phyloP scores from a whole-genome alignment of 2,888 invertebrate species.

The Nymphalis c-album region DNA sequence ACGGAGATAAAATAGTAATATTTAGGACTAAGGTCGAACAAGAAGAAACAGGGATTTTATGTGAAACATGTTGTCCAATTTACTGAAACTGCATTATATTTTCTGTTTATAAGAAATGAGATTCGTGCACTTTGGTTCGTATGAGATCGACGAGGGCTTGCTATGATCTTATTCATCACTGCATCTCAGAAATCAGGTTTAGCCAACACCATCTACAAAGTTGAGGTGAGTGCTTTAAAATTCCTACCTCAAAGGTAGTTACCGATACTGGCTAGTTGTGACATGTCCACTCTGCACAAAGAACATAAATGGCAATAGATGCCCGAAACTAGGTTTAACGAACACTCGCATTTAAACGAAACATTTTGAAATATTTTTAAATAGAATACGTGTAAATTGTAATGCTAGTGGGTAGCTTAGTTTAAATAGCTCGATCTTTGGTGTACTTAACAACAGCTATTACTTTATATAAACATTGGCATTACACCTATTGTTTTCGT shows the following conservation, averaged over 20 bases:
- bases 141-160: conserved; percentile 1
- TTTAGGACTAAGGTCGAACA: conserved; percentile 58
- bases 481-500: neutral
- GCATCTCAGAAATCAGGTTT: neutral
- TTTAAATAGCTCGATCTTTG: conserved; percentile 11
- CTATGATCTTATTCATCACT: neutral
- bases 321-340: conserved; percentile 25
- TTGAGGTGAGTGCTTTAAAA: neutral
- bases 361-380: conserved; percentile 30
- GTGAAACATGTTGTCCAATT: conserved; percentile 49
- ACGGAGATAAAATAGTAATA: conserved; percentile 45
- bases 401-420: conserved; percentile 30
- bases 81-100: conserved; percentile 20
- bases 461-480: neutral
- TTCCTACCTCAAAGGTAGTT: neutral
- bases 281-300: neutral
- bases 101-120: conserved; percentile 1
- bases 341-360: conserved; percentile 35
- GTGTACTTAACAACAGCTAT: conserved; percentile 13
- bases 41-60: conserved; percentile 72
- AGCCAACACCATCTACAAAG: neutral
- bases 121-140: conserved; percentile 6
- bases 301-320: conserved; percentile 26
- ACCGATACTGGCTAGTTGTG: neutral
- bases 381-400: conserved; percentile 30